Conservation (phyloP, 2,797 vertebrate genomes). For the Rhinophrynus dorsalis region DNA sequence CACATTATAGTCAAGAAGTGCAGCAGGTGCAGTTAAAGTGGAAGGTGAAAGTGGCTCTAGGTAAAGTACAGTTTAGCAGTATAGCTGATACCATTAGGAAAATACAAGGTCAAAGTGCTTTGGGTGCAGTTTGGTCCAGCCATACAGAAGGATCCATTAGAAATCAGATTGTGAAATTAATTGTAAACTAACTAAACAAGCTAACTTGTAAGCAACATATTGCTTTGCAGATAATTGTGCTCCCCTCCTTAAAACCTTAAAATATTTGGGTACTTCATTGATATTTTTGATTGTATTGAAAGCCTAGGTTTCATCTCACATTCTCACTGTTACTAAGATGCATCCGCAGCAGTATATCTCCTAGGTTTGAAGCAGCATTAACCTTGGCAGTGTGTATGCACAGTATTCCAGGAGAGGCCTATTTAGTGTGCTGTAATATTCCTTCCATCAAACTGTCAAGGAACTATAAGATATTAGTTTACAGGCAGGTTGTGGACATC, state of each 20-base stretch:
- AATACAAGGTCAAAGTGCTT: no score
- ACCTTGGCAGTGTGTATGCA: constrained; percentile 40
- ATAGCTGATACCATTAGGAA: not conserved
- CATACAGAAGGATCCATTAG: not conserved
- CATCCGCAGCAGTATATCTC: constrained; percentile 14
- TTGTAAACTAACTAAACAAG: not conserved
- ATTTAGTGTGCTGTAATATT: constrained; percentile 32
- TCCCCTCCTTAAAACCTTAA: no score
- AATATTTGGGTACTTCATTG: not conserved
- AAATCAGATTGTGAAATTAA: not conserved
- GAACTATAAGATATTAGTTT: constrained; percentile 19
- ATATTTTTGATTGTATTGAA: not conserved
- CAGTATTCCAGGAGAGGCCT: constrained; percentile 33
- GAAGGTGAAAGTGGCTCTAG: not conserved
- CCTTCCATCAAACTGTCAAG: constrained; percentile 20
- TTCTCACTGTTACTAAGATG: constrained; percentile 16
- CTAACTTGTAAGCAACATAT: no score
- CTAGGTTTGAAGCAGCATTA: constrained; percentile 19
- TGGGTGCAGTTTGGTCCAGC: not conserved
- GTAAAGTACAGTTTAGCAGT: not conserved
- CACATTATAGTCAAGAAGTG: no score
- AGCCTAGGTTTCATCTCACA: not conserved
- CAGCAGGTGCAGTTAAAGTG: no score
- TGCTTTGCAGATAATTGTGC: no score
- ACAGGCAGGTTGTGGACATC: constrained; percentile 21